Conservation (phyloP, 2,888 invertebrate genomes). For the Mesopsocus fuscifrons region DNA sequence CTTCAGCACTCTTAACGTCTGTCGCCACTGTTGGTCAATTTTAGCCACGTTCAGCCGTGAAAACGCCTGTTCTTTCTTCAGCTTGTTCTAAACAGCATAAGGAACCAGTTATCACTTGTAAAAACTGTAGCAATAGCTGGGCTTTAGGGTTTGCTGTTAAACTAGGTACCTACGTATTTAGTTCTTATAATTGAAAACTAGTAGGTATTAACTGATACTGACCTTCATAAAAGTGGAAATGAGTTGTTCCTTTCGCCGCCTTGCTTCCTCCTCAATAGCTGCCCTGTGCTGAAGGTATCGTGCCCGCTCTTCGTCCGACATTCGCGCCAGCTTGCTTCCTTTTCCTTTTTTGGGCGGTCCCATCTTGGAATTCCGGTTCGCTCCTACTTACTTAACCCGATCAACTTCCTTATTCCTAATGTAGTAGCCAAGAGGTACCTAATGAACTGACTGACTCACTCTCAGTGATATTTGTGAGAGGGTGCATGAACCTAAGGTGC, state of each 20-base stretch:
- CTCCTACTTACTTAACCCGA: no score
- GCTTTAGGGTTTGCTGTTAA: no score
- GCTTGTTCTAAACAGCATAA: slow-evolving; percentile 54
- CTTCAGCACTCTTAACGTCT: slow-evolving; percentile 52
- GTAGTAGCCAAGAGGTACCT: no score
- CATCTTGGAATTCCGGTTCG: slow-evolving; percentile 19
- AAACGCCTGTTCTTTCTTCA: slow-evolving; percentile 62
- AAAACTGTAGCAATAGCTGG: no score
- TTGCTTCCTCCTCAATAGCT: slow-evolving; percentile 63
- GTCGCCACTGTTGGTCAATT: slow-evolving; percentile 71
- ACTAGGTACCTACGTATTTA: no score
- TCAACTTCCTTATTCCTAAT: no score
- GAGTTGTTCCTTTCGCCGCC: slow-evolving; percentile 58
- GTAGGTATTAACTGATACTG: no score
- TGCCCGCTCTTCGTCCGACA: slow-evolving; percentile 69
- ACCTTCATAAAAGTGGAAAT: slow-evolving; percentile 67
- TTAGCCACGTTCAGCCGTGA: slow-evolving; percentile 62
- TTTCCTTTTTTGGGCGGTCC: slow-evolving; percentile 44
- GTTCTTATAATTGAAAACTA: no score
- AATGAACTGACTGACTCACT: no score
- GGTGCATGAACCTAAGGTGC: no score
- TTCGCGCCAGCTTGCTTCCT: slow-evolving; percentile 55
- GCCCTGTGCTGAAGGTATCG: slow-evolving; percentile 65
- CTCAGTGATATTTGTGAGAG: no score
- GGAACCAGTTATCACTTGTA: slow-evolving; percentile 12